Evolutionary conservation across 1,140 invertebrate genomes (phyloP), one percentile per base, ranked within the genome.

Genomic region (Drosophila eugracilis): DNA sequence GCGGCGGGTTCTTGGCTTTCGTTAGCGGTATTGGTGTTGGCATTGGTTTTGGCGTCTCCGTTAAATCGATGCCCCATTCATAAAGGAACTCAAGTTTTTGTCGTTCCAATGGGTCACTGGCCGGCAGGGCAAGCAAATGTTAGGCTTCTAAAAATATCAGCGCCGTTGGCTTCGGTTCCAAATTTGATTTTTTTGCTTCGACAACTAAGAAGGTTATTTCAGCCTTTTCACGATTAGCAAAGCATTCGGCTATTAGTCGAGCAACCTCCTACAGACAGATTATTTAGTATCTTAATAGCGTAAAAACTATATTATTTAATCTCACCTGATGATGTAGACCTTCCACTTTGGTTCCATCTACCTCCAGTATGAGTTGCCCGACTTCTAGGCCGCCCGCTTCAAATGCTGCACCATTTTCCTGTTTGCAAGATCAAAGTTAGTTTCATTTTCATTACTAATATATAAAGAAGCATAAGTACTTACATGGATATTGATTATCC

Each of bases 401-500:
- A 91, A 95, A 97, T 41, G 98, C 98, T 71, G 97, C 97, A 67
- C 98, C 98, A 91, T 97, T 96, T 92, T 97, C 96, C 97, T 98
- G 91, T 28, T 28, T 49, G 9, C 1, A 26, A 42, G 22, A 54
- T 77, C 62, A 52, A 75, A 15, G 12, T 45, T n/a, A 0, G 10
- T 15, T 1, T 1, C 7, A 42, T 17, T 0, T n/a, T 5, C 2
- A n/a, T n/a, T n/a, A n/a, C n/a, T n/a, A n/a, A n/a, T n/a, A n/a
- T n/a, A n/a, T n/a, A n/a, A n/a, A n/a, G n/a, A n/a, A n/a, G n/a
- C n/a, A n/a, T n/a, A n/a, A n/a, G 6, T 41, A 78, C 83, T 94
- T 93, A 98, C 97, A 93, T 98, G 97, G 91, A 99, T 98, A 92
- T 98, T 98, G 81, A 99, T 98, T 89, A 99, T 98, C 90, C 97